Conservation (phyloP, 2,888 invertebrate genomes). For the Tortrix viridana region DNA sequence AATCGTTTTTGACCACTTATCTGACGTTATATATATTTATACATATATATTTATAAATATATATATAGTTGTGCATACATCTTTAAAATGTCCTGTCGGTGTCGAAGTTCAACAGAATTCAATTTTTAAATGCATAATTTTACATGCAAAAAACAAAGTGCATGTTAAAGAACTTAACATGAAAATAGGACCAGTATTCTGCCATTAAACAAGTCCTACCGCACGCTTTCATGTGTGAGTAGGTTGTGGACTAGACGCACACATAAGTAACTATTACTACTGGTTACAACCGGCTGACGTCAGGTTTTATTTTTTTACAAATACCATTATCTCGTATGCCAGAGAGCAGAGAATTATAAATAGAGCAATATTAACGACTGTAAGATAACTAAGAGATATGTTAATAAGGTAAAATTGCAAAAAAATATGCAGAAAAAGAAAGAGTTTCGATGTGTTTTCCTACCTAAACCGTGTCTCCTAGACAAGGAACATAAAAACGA, state of each 20-base stretch:
- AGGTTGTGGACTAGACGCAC: conserved; percentile 15
- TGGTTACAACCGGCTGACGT: conserved; percentile 11
- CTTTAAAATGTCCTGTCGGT: too few relatives aligned
- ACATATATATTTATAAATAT: too few relatives aligned
- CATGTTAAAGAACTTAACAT: background rate
- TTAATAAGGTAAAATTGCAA: too few relatives aligned
- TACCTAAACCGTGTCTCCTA: too few relatives aligned
- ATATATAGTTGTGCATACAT: too few relatives aligned
- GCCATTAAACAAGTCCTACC: conserved; percentile 19
- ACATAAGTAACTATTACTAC: conserved; percentile 14
- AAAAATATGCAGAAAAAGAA: too few relatives aligned
- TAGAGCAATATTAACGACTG: background rate
- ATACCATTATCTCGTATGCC: conserved; percentile 5
- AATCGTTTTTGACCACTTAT: too few relatives aligned
- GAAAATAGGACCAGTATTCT: conserved; percentile 11
- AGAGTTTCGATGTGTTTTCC: too few relatives aligned
- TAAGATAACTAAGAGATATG: too few relatives aligned
- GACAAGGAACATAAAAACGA: too few relatives aligned
- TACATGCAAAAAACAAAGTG: background rate
- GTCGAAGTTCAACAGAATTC: background rate
- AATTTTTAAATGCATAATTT: background rate
- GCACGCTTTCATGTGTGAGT: conserved; percentile 14
- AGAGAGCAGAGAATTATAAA: conserved; percentile 18
- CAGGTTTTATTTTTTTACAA: conserved; percentile 3
- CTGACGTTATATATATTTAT: too few relatives aligned